These are phyloP conservation scores for Cinara cedri DNA, from an alignment of 2,888 invertebrate species.

Conservation along the genomic window DNA sequence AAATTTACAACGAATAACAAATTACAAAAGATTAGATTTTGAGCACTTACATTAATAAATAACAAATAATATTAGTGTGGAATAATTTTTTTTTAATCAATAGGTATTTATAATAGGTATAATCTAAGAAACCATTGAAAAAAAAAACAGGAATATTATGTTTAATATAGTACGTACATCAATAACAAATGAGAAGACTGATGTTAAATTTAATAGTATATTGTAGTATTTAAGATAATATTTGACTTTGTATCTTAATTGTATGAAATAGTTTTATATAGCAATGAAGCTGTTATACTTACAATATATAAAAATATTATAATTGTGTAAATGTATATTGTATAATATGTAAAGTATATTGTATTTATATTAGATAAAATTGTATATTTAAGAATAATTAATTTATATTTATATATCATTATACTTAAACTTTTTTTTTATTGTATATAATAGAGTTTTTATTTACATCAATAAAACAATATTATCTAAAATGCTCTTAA, in stretches of 20 bases:
- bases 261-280: conserved; percentile 20
- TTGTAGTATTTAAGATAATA: conserved; percentile 40
- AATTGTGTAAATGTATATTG: not conserved
- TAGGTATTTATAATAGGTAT: conserved; percentile 1
- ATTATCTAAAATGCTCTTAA: not conserved
- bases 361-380: not conserved
- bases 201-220: conserved; percentile 23
- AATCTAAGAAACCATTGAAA: no score
- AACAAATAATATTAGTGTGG: not conserved
- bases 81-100: not conserved
- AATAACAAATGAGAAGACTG: conserved; percentile 37
- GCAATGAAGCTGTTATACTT: not conserved
- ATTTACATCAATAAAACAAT: conserved; percentile 7
- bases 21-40: conserved; percentile 28
- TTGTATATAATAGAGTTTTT: conserved; percentile 32
- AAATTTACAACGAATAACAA: conserved; percentile 37
- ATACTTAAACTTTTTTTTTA: conserved; percentile 13
- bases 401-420: not conserved
- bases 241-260: conserved; percentile 1
- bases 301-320: not conserved
- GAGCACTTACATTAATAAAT: conserved; percentile 20
- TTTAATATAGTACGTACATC: conserved; percentile 1
- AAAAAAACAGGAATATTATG: no score
- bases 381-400: not conserved
- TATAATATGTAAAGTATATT: not conserved